A percentile compares a stretch with the other conserved stretches of the same genome.
phyloP scores from a whole-genome alignment of 2,888 invertebrate genomes.

The Tromatobia lineatoria region DNA sequence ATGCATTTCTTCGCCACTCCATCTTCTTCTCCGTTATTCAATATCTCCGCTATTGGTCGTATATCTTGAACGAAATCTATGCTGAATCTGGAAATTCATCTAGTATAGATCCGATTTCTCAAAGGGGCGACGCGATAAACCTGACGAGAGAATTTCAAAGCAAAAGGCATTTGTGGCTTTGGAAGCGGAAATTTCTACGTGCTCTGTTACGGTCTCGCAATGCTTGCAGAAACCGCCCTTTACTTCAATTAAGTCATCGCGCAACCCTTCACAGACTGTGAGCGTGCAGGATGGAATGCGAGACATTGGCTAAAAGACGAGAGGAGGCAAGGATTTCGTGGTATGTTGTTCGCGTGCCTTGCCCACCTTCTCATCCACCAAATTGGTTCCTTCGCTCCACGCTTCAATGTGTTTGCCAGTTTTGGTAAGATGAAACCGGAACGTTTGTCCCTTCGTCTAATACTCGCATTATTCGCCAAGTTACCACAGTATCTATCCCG shows the following conservation, averaged over 20 bases:
- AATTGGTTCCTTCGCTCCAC: constrained; percentile 52
- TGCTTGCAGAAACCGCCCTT: constrained; percentile 40
- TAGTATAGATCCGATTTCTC: constrained; percentile 8
- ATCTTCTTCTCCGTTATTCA: constrained; percentile 6
- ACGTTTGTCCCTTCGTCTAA: constrained; percentile 29
- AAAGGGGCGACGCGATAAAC: constrained; percentile 1
- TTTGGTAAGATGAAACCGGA: constrained; percentile 12
- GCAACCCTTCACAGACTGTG: constrained; percentile 13
- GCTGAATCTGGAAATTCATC: constrained; percentile 12
- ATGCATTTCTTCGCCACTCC: constrained; percentile 3
- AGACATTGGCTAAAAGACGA: constrained; percentile 9
- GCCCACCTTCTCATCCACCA: constrained; percentile 52
- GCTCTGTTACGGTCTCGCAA: constrained; percentile 18
- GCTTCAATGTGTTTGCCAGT: not conserved
- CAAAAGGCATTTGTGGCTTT: constrained; percentile 6
- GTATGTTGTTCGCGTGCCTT: constrained; percentile 57
- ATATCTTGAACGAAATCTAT: constrained; percentile 16
- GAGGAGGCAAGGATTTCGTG: constrained; percentile 39
- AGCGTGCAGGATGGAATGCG: constrained; percentile 23
- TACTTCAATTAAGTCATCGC: constrained; percentile 63
- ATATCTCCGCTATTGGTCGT: not conserved
- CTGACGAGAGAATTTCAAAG: constrained; percentile 16
- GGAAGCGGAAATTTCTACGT: constrained; percentile 38
- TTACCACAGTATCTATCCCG: constrained; percentile 9
- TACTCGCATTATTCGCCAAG: not conserved